phyloP scores from a whole-genome alignment of 2,888 invertebrate genomes.

The Ramazzottius varieornatus region DNA sequence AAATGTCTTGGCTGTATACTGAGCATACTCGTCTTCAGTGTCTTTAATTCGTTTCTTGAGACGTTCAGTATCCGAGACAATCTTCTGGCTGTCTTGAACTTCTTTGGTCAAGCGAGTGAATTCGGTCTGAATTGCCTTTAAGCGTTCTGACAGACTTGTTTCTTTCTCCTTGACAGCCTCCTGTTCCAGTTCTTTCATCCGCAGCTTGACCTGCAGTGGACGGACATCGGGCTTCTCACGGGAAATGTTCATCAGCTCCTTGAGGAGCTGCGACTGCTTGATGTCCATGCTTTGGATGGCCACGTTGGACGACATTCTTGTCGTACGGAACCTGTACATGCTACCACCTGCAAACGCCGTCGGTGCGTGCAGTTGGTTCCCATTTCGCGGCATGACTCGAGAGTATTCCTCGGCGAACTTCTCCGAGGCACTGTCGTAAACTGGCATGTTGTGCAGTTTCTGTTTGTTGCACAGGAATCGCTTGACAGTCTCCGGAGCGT shows the following conservation, averaged over 20 bases:
- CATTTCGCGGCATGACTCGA: background rate
- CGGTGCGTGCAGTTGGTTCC: background rate
- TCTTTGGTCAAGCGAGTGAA: background rate
- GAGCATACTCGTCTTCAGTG: no score
- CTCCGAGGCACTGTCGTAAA: no score
- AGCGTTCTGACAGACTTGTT: background rate
- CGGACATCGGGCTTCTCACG: background rate
- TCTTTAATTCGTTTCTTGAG: background rate
- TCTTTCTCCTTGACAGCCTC: background rate
- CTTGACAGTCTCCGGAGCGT: background rate
- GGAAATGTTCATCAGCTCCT: background rate
- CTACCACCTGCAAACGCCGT: background rate
- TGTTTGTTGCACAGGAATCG: background rate
- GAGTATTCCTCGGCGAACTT: background rate
- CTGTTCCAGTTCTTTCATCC: background rate
- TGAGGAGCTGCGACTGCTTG: background rate
- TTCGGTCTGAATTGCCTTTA: background rate
- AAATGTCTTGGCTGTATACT: no score
- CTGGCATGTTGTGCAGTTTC: background rate
- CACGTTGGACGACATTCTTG: background rate
- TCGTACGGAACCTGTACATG: background rate
- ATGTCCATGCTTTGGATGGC: background rate
- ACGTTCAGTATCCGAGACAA: background rate
- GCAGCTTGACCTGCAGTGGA: background rate
- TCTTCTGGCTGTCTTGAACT: background rate